These are phyloP conservation scores for Lasioglossum morio DNA, from an alignment of 2,888 invertebrate genomes.

Conservation along the genomic window DNA sequence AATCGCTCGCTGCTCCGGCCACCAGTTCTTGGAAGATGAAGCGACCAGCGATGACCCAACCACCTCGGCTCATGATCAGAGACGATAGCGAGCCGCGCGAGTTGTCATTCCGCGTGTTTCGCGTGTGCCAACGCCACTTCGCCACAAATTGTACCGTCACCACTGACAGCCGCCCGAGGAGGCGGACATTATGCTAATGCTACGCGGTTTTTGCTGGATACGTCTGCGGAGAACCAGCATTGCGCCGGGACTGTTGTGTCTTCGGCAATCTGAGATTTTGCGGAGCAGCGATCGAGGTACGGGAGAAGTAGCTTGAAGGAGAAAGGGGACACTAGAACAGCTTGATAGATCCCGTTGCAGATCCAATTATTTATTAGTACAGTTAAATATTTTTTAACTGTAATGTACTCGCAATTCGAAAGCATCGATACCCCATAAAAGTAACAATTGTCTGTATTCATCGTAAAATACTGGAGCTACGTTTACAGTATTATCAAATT, in stretches of 20 bases:
- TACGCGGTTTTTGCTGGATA: conserved; percentile 31
- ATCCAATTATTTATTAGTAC: neutral
- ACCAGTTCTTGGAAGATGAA: neutral
- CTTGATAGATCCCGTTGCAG: neutral
- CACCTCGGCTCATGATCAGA: conserved; percentile 17
- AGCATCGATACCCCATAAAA: neutral
- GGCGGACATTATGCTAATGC: conserved; percentile 61
- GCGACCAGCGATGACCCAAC: neutral
- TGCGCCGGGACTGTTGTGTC: neutral
- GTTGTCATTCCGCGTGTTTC: conserved; percentile 67
- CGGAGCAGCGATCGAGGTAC: too few species aligned
- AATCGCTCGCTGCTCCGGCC: neutral
- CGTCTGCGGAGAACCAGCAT: neutral
- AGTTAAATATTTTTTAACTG: too few species aligned
- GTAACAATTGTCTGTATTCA: neutral
- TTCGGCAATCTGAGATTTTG: neutral
- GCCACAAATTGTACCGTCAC: conserved; percentile 24
- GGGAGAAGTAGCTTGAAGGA: too few species aligned
- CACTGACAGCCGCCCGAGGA: conserved; percentile 38
- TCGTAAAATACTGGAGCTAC: too few species aligned
- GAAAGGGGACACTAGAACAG: too few species aligned
- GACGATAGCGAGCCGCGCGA: conserved; percentile 45
- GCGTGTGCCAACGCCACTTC: conserved; percentile 41
- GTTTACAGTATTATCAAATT: neutral
- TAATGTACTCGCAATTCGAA: neutral